Evolutionary conservation across 2,888 invertebrate genomes (phyloP).

Genomic region (Melieria crassipennis): DNA sequence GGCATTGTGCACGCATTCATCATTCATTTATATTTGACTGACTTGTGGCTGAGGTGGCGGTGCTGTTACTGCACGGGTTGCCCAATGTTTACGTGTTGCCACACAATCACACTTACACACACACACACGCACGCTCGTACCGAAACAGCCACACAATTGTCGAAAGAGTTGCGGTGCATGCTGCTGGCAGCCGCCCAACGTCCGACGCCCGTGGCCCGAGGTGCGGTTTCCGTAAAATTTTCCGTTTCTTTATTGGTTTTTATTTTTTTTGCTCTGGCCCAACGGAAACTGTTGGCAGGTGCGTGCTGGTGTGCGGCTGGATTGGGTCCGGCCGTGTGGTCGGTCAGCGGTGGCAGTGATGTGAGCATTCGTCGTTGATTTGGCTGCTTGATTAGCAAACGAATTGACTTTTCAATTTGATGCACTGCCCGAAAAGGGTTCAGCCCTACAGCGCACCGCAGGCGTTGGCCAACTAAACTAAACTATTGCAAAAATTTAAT

Average conservation of each 20-base stretch:
- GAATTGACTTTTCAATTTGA: conserved; percentile 25
- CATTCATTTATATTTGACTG: too few relatives aligned
- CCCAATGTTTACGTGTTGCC: too few relatives aligned
- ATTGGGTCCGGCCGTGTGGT: not conserved
- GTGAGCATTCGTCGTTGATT: not conserved
- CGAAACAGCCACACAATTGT: not conserved
- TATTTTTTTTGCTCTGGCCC: not conserved
- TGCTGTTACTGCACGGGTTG: too few relatives aligned
- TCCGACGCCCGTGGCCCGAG: conserved; percentile 3
- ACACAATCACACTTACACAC: too few relatives aligned
- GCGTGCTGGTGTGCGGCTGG: not conserved
- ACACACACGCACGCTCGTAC: too few relatives aligned
- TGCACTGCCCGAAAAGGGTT: not conserved
- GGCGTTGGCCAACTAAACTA: not conserved
- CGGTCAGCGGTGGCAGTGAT: not conserved
- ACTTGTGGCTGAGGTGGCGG: too few relatives aligned
- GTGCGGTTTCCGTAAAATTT: conserved; percentile 25
- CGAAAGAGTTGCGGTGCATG: not conserved
- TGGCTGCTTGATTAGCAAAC: conserved; percentile 12
- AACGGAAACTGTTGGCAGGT: not conserved
- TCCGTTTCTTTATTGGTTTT: conserved; percentile 3
- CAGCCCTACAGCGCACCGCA: not conserved
- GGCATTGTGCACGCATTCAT: too few relatives aligned
- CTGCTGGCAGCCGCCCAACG: not conserved
- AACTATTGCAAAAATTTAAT: not conserved